Evolutionary conservation across 2,797 vertebrate genomes (phyloP).

Genomic region (Epinephelus awoara): DNA sequence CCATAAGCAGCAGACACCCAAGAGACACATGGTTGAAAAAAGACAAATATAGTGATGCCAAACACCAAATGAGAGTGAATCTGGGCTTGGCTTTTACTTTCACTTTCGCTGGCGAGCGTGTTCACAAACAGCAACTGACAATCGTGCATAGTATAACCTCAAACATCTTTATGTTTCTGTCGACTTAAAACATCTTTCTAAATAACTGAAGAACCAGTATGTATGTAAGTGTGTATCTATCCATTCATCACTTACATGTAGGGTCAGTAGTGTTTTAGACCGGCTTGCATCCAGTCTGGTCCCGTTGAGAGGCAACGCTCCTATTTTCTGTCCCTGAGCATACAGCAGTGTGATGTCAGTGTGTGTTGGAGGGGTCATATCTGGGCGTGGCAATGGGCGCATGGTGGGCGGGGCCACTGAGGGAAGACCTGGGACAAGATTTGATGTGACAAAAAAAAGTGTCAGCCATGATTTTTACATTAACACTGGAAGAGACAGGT

Average conservation of each 20-base stretch:
- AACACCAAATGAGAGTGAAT: no score
- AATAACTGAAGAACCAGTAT: not conserved
- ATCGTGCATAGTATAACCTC: no score
- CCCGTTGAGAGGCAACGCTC: conserved; percentile 93
- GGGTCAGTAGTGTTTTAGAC: conserved; percentile 90
- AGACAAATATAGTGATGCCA: no score
- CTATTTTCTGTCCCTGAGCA: conserved; percentile 96
- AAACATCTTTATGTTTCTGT: not conserved
- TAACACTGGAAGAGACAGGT: not conserved
- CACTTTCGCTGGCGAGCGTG: no score
- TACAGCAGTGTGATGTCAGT: conserved; percentile 92
- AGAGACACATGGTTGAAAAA: no score
- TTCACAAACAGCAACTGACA: no score
- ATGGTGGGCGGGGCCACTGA: conserved; percentile 87
- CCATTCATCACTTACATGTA: conserved; percentile 87
- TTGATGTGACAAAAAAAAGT: not conserved
- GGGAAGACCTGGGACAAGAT: conserved; percentile 87
- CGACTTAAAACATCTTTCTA: not conserved
- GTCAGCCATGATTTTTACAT: not conserved
- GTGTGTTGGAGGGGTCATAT: conserved; percentile 85
- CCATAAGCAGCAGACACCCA: no score
- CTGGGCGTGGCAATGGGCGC: conserved; percentile 88
- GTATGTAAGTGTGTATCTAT: not conserved
- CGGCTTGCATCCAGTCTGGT: conserved; percentile 87
- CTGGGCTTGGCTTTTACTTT: no score